Percentiles rank a stretch among this genome's conserved stretches.
Evolutionary conservation across 1,140 invertebrate genomes (phyloP).

Genomic region (Pogonomyrmex barbatus): DNA sequence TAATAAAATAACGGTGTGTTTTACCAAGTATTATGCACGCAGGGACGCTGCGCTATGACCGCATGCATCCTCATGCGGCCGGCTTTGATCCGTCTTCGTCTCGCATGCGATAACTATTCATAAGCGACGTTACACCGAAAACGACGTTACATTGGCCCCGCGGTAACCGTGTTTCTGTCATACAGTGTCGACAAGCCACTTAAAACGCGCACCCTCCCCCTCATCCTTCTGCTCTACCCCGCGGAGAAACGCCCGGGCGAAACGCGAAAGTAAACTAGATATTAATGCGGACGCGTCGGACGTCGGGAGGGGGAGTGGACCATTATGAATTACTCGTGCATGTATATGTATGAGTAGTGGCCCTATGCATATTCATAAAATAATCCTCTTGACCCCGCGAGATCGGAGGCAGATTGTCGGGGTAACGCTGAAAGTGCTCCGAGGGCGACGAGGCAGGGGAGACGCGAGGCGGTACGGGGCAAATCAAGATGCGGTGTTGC

Average conservation of each 20-base stretch:
- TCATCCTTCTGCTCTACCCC: not conserved
- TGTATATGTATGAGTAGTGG: conserved; percentile 76
- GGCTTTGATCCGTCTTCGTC: conserved; percentile 60
- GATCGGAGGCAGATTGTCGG: conserved; percentile 71
- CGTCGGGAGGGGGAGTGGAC: conserved; percentile 70
- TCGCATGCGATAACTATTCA: conserved; percentile 74
- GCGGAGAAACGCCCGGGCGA: conserved; percentile 58
- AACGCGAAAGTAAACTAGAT: conserved; percentile 75
- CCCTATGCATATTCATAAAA: conserved; percentile 76
- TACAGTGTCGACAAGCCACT: conserved; percentile 75
- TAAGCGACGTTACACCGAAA: conserved; percentile 73
- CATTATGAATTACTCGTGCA: conserved; percentile 75
- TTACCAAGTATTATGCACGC: not conserved
- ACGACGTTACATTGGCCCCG: conserved; percentile 72
- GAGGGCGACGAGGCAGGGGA: conserved; percentile 34
- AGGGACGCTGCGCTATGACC: conserved; percentile 26
- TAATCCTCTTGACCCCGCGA: conserved; percentile 76
- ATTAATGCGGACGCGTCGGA: conserved; percentile 74
- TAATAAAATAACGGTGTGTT: conserved; percentile 43
- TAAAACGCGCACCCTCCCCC: conserved; percentile 58
- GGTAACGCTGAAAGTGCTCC: conserved; percentile 59
- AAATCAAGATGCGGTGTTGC: conserved; percentile 59
- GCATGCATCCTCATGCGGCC: conserved; percentile 20
- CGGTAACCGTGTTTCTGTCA: conserved; percentile 76
- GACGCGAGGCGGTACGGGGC: conserved; percentile 48